Percentiles rank a stretch among this genome's conserved stretches.
These are phyloP conservation scores for Lophius piscatorius DNA, from an alignment of 2,113 vertebrate species.

Conservation along the genomic window DNA sequence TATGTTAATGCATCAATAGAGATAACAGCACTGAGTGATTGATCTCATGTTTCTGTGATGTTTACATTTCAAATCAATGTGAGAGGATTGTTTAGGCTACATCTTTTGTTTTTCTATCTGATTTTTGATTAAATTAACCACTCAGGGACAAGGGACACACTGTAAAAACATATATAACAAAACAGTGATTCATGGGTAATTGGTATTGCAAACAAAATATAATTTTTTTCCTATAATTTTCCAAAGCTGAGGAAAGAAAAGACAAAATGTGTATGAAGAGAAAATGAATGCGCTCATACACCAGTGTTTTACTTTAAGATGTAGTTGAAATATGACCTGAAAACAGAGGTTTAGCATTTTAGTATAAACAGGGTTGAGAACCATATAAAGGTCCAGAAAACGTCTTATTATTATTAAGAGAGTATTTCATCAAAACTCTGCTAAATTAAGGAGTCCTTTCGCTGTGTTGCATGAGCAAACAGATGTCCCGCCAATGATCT, in stretches of 20 bases:
- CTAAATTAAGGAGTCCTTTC: neutral
- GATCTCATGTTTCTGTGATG: slow-evolving; percentile 26
- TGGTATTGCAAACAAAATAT: too few species aligned
- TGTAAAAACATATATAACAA: neutral
- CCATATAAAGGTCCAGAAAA: too few species aligned
- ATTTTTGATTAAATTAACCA: slow-evolving; percentile 10
- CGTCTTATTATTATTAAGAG: too few species aligned
- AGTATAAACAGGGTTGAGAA: too few species aligned
- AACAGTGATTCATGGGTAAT: too few species aligned
- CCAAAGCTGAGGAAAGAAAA: too few species aligned
- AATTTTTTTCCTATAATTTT: too few species aligned
- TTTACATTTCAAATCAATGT: slow-evolving; percentile 1
- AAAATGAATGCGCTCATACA: neutral
- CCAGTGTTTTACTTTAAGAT: neutral
- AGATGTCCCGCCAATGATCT: too few species aligned
- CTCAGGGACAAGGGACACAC: neutral
- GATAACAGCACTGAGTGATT: slow-evolving; percentile 13
- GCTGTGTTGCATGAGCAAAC: neutral
- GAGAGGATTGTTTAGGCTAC: slow-evolving; percentile 32
- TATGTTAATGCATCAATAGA: neutral
- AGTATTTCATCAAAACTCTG: too few species aligned
- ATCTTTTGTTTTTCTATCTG: slow-evolving; percentile 11
- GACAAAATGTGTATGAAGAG: too few species aligned
- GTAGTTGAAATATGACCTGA: neutral
- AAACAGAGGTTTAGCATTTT: slow-evolving; percentile 1